phyloP scores from a whole-genome alignment of 2,797 vertebrate genomes.

The Orientallactaga sibirica region DNA sequence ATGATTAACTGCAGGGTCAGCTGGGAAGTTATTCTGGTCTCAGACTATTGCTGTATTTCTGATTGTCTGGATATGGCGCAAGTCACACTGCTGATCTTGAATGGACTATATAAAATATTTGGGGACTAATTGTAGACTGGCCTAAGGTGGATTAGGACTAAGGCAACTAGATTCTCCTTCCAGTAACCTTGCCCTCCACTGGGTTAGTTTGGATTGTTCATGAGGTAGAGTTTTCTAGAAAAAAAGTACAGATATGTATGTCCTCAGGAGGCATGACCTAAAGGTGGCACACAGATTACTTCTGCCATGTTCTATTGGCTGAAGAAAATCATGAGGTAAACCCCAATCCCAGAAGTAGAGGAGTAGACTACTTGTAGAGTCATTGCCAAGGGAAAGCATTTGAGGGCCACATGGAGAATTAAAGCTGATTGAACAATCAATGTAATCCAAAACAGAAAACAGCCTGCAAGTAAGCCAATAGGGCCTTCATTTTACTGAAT shows the following conservation, averaged over 20 bases:
- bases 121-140: not conserved
- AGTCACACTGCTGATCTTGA: not conserved
- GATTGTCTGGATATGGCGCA: not conserved
- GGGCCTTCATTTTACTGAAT: constrained; percentile 39
- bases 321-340: not conserved
- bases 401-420: not conserved
- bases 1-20: not conserved
- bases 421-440: not conserved
- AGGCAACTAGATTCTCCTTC: not conserved
- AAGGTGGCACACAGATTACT: not conserved
- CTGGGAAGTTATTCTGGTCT: not conserved
- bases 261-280: not conserved
- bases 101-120: not conserved
- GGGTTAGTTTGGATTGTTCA: not conserved
- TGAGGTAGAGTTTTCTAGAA: not conserved
- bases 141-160: not conserved
- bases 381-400: not conserved
- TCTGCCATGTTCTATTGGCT: not conserved
- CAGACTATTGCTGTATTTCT: not conserved
- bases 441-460: not conserved
- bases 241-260: not conserved
- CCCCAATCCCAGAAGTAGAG: not conserved
- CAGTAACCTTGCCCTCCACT: not conserved
- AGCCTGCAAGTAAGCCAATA: not conserved
- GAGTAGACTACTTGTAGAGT: not conserved